phyloP scores from a whole-genome alignment of 2,888 invertebrate genomes.

The Chloroclysta siterata region DNA sequence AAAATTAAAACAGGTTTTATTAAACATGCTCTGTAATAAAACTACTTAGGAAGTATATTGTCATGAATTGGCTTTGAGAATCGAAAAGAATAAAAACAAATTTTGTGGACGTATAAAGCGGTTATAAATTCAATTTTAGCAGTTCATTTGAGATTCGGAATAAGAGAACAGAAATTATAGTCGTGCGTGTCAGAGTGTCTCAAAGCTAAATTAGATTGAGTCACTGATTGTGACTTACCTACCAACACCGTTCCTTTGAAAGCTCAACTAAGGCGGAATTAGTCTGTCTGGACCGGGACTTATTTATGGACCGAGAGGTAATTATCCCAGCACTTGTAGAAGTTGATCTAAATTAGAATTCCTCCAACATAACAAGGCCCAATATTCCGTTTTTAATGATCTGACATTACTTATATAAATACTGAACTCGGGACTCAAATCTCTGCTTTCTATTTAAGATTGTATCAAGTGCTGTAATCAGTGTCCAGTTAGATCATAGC shows the following conservation, averaged over 20 bases:
- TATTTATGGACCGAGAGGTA: conserved; percentile 61
- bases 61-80: too few relatives aligned
- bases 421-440: too few relatives aligned
- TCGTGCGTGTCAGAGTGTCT: background rate
- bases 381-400: background rate
- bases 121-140: too few relatives aligned
- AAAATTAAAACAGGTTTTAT: background rate
- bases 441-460: too few relatives aligned
- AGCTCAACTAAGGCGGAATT: conserved; percentile 43
- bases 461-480: too few relatives aligned
- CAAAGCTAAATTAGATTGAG: conserved; percentile 17
- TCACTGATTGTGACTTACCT: conserved; percentile 23
- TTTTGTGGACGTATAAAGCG: too few relatives aligned
- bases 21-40: background rate
- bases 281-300: conserved; percentile 54
- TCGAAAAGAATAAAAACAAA: too few relatives aligned
- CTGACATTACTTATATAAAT: too few relatives aligned
- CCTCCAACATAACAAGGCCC: conserved; percentile 15
- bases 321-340: conserved; percentile 61
- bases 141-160: background rate
- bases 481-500: too few relatives aligned
- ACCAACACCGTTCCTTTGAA: conserved; percentile 28
- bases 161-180: conserved; percentile 1
- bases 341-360: conserved; percentile 62
- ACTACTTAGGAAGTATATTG: too few relatives aligned